These are phyloP conservation scores for Lophius americanus DNA, from an alignment of 2,797 vertebrate species.

Conservation along the genomic window DNA sequence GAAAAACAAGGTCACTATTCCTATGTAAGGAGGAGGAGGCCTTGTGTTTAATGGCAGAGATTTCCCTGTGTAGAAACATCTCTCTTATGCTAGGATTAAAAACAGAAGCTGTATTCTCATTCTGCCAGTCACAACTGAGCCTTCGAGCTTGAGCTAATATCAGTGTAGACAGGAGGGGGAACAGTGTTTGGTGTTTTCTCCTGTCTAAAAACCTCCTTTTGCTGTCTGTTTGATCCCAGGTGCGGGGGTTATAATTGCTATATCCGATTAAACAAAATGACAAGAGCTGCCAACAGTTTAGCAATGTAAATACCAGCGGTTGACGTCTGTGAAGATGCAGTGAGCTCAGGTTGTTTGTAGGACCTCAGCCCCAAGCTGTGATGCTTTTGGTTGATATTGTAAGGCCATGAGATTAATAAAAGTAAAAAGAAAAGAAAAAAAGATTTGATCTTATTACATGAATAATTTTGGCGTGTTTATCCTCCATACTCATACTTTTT, in stretches of 20 bases:
- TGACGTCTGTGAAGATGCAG: constrained; percentile 25
- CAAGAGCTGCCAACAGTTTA: constrained; percentile 63
- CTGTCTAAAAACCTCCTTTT: constrained; percentile 65
- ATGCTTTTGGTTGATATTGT: neutral
- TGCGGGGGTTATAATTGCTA: constrained; percentile 72
- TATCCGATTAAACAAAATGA: constrained; percentile 73
- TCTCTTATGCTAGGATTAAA: constrained; percentile 48
- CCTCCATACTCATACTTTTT: too few relatives aligned
- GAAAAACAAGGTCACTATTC: constrained; percentile 73
- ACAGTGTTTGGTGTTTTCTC: constrained; percentile 65
- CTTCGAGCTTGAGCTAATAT: constrained; percentile 63
- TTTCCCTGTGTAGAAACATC: constrained; percentile 42
- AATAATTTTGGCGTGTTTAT: too few relatives aligned
- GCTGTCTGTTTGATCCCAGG: constrained; percentile 74
- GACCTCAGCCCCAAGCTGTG: constrained; percentile 6
- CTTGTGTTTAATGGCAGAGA: constrained; percentile 50
- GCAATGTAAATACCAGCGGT: constrained; percentile 58
- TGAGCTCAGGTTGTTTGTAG: neutral
- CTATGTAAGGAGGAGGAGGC: constrained; percentile 63
- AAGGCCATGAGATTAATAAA: neutral
- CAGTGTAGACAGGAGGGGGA: constrained; percentile 71
- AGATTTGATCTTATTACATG: too few relatives aligned
- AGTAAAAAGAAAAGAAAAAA: too few relatives aligned
- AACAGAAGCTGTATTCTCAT: constrained; percentile 69
- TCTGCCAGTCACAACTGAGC: constrained; percentile 70